Evolutionary conservation across 2,113 vertebrate species (phyloP).

Genomic region (Planiliza haematocheilus): DNA sequence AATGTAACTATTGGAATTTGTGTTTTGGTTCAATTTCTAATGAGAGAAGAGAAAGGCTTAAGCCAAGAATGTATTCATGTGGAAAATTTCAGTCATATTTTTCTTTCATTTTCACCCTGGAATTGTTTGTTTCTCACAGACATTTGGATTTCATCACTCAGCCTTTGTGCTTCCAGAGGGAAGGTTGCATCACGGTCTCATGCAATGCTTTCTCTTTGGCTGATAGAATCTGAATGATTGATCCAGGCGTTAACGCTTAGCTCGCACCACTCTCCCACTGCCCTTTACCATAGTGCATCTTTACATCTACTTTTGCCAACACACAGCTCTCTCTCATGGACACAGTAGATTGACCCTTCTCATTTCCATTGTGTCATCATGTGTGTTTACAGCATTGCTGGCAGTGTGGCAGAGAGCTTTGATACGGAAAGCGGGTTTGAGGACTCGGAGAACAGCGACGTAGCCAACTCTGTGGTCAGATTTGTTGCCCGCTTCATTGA

Average conservation of each 20-base stretch:
- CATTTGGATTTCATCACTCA: conserved; percentile 65
- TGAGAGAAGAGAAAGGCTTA: conserved; percentile 11
- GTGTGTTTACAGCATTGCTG: conserved; percentile 88
- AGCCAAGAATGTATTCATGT: conserved; percentile 57
- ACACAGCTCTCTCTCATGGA: conserved; percentile 2
- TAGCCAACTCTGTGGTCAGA: conserved; percentile 92
- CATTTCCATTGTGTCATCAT: conserved; percentile 29
- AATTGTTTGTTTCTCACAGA: conserved; percentile 63
- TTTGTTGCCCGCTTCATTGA: conserved; percentile 97
- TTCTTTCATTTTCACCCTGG: conserved; percentile 41
- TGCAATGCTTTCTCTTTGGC: conserved; percentile 41
- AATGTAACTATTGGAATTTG: conserved; percentile 9
- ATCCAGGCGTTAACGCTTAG: conserved; percentile 36
- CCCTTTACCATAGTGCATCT: conserved; percentile 35
- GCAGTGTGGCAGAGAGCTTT: conserved; percentile 97
- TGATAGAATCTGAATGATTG: conserved; percentile 32
- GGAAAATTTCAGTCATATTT: conserved; percentile 31
- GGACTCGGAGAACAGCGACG: conserved; percentile 95
- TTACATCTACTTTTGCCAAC: conserved; percentile 37
- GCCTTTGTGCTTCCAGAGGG: conserved; percentile 50
- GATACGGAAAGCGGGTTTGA: conserved; percentile 98
- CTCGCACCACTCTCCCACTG: conserved; percentile 2
- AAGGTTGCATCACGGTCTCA: conserved; percentile 65
- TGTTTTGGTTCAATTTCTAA: conserved; percentile 18
- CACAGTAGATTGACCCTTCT: conserved; percentile 21